Percentiles rank a stretch among this genome's conserved stretches.
phyloP scores from a whole-genome alignment of 2,888 invertebrate genomes.

The Ceratothoa steindachneri region DNA sequence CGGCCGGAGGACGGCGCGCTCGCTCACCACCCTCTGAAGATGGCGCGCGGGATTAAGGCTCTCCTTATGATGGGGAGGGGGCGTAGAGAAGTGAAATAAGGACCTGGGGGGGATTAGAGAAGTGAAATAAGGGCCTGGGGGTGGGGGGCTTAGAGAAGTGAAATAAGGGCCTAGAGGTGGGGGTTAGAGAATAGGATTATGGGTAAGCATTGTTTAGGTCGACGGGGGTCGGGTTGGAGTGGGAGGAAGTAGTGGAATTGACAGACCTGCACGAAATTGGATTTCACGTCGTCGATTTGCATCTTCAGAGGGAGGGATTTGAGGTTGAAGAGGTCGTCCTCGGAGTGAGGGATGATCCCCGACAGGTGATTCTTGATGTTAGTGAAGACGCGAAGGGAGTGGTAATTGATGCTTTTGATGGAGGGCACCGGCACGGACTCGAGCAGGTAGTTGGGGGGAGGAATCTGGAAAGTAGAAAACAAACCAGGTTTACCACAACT shows the following conservation, averaged over 20 bases:
- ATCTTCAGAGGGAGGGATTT: constrained; percentile 67
- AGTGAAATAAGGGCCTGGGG: no score
- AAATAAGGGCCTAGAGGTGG: neutral
- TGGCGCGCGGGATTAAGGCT: no score
- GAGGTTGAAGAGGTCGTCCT: constrained; percentile 57
- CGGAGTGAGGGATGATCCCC: neutral
- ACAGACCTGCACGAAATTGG: constrained; percentile 78
- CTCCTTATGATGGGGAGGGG: no score
- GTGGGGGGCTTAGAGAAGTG: neutral
- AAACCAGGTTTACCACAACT: no score
- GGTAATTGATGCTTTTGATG: constrained; percentile 66
- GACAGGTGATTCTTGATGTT: constrained; percentile 21
- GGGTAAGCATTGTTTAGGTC: neutral
- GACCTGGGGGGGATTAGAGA: no score
- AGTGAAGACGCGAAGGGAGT: constrained; percentile 23
- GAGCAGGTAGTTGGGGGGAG: constrained; percentile 68
- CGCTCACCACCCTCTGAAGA: no score
- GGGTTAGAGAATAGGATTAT: neutral
- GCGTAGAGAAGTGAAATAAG: no score
- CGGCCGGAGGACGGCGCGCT: no score
- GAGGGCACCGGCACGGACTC: constrained; percentile 71
- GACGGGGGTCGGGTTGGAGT: neutral
- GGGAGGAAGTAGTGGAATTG: no score
- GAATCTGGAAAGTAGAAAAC: constrained; percentile 55
- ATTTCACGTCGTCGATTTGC: constrained; percentile 72